Evolutionary conservation across 2,888 invertebrate species (phyloP).

Genomic region (Netelia fuscicornis): DNA sequence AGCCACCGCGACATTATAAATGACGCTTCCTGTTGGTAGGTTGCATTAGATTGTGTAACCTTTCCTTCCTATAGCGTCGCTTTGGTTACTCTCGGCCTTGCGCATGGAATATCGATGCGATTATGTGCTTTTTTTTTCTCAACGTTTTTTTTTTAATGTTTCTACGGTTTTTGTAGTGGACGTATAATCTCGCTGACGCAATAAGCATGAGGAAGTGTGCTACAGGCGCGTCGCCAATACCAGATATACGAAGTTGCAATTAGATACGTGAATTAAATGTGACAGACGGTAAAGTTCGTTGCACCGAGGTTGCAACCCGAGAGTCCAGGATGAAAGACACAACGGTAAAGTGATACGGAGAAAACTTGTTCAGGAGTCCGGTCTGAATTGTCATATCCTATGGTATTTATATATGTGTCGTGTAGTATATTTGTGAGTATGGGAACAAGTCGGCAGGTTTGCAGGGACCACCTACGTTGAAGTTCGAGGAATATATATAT

Average conservation of each 20-base stretch:
- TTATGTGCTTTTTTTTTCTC: not conserved
- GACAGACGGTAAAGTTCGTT: constrained; percentile 7
- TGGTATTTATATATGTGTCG: not conserved
- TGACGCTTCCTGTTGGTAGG: constrained; percentile 18
- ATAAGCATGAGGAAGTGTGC: no score
- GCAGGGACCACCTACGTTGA: constrained; percentile 13
- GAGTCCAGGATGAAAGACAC: constrained; percentile 1
- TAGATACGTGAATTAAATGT: not conserved
- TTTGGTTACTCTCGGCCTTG: not conserved
- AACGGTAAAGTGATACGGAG: constrained; percentile 7
- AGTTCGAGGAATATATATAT: not conserved
- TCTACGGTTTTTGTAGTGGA: no score
- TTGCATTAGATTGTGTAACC: constrained; percentile 51
- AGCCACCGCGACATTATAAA: not conserved
- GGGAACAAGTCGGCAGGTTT: not conserved
- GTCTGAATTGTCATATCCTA: not conserved
- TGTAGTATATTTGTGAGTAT: not conserved
- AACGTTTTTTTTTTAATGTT: not conserved
- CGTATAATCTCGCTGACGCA: no score
- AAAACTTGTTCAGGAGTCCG: constrained; percentile 20
- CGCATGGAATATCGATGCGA: not conserved
- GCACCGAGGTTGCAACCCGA: constrained; percentile 16
- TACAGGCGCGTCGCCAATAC: no score
- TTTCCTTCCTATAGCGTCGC: not conserved
- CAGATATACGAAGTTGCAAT: no score